Evolutionary conservation across 2,113 vertebrate species (phyloP), one percentile per base, ranked within the genome.

Genomic region (Scatophagus argus): DNA sequence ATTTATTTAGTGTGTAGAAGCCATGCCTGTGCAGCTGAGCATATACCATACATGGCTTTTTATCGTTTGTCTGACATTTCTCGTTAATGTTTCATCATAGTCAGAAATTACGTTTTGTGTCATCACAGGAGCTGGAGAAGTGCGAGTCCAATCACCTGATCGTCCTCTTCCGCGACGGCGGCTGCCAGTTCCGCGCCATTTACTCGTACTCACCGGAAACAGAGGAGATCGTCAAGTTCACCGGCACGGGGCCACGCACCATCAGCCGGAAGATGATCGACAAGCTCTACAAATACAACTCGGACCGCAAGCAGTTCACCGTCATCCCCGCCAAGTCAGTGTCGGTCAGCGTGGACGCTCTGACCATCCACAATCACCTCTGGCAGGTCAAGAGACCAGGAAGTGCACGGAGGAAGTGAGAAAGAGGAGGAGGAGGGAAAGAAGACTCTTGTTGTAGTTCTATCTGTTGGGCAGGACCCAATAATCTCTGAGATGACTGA

Each of bases 271-370:
- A 97, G 87, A 99, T 99, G 98, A 96, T 98, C 1, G 98, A 99
- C 91, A 98, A 96, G 73, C 95, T 99, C 34, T 99, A 96, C 83
- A 99, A 99, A 44, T 99, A 99, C 94, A 99, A 96, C 89, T 99
- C 97, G 0, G 98, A 99, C 94, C 95, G 98, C 59, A 99, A 99
- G 91, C 97, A 98, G 93, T 99, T 99, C 62, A 99, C 89, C 0
- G 80, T 96, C 87, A 99, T 99, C 83, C 98, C 97, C 0, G 96
- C 97, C 89, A 98, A 98, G 94, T 96, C 95, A 52, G 97, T 99
- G 94, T 99, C 98, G 0, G 98, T 96, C 90, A 99, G 96, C 0
- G 96, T 99, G 88, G 98, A 99, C 2, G 98, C 98, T 0, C 94
- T 99, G 55, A 99, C 98, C 1, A 99, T 99, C 63, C 98, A 99